These are phyloP conservation scores for Hyperoplus lanceolatus DNA, from an alignment of 2,797 vertebrate species.

Conservation along the genomic window DNA sequence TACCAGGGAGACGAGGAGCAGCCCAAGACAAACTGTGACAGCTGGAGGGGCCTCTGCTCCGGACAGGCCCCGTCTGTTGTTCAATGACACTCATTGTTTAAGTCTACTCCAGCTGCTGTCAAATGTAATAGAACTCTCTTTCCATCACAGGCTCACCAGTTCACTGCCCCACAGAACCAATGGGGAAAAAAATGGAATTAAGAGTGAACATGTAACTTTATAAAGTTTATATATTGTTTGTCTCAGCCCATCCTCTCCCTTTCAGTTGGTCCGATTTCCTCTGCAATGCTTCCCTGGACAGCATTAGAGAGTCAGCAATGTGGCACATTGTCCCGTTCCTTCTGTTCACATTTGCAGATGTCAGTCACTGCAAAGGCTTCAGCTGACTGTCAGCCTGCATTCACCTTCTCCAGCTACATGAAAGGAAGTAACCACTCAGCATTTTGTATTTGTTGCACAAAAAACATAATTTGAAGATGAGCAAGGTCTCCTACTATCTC, in stretches of 20 bases:
- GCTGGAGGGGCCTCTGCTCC: conserved; percentile 77
- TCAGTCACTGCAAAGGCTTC: conserved; percentile 1
- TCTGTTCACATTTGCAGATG: background rate
- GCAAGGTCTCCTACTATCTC: background rate
- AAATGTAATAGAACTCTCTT: conserved; percentile 76
- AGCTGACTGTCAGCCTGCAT: background rate
- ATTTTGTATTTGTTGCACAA: background rate
- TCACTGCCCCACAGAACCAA: conserved; percentile 41
- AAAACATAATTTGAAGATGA: background rate
- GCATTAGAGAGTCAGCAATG: background rate
- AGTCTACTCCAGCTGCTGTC: conserved; percentile 82
- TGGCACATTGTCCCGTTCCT: background rate
- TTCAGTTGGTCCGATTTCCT: conserved; percentile 21
- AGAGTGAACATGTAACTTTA: conserved; percentile 41
- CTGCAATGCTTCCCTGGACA: background rate
- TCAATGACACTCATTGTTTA: conserved; percentile 86
- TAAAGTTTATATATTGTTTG: conserved; percentile 48
- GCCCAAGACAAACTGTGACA: conserved; percentile 76
- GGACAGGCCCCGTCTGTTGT: conserved; percentile 77
- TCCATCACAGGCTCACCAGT: conserved; percentile 66
- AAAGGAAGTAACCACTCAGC: background rate
- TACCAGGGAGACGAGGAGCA: conserved; percentile 59
- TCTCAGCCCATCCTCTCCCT: conserved; percentile 6
- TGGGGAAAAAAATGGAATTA: conserved; percentile 60
- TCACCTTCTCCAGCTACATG: background rate